These are phyloP conservation scores for Lophura nycthemera DNA, from an alignment of 2,113 vertebrate genomes.

Conservation along the genomic window DNA sequence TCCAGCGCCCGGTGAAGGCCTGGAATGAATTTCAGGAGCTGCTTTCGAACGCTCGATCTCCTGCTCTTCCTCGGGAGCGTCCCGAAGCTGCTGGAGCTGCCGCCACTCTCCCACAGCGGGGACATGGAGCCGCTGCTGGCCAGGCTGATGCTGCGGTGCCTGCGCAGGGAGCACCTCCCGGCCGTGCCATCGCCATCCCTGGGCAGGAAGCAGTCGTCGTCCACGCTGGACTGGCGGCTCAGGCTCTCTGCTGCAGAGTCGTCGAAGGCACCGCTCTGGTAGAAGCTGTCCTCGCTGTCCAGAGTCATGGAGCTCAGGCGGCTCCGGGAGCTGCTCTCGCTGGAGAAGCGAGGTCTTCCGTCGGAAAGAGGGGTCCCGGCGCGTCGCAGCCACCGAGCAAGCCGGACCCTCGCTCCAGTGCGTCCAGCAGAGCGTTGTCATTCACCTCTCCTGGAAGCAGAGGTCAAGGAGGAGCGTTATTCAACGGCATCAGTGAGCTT, in stretches of 20 bases:
- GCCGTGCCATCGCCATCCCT: constrained; percentile 15
- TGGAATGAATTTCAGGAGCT: constrained; percentile 90
- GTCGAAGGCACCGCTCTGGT: constrained; percentile 78
- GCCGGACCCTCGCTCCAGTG: no score
- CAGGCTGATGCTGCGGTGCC: constrained; percentile 86
- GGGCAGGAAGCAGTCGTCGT: constrained; percentile 82
- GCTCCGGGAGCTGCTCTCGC: constrained; percentile 89
- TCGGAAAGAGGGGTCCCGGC: no score
- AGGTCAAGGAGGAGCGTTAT: background rate
- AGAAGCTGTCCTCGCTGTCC: constrained; percentile 85
- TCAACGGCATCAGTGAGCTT: fast-evolving
- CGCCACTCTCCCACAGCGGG: constrained; percentile 81
- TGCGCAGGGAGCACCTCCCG: constrained; percentile 50
- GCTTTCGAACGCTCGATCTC: constrained; percentile 84
- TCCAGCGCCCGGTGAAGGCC: constrained; percentile 90
- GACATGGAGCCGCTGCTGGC: constrained; percentile 84
- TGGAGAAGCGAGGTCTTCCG: constrained; percentile 83
- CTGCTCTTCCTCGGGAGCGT: constrained; percentile 88
- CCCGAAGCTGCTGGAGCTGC: constrained; percentile 81
- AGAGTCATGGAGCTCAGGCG: constrained; percentile 82
- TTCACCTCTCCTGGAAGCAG: constrained; percentile 78
- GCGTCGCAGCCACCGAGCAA: no score
- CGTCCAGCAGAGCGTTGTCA: constrained; percentile 57
- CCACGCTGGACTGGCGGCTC: constrained; percentile 80
- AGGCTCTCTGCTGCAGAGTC: constrained; percentile 71